Base-by-base conservation (phyloP, 2,113 vertebrate genomes). In the Trichomycterus rosablanca region DNA sequence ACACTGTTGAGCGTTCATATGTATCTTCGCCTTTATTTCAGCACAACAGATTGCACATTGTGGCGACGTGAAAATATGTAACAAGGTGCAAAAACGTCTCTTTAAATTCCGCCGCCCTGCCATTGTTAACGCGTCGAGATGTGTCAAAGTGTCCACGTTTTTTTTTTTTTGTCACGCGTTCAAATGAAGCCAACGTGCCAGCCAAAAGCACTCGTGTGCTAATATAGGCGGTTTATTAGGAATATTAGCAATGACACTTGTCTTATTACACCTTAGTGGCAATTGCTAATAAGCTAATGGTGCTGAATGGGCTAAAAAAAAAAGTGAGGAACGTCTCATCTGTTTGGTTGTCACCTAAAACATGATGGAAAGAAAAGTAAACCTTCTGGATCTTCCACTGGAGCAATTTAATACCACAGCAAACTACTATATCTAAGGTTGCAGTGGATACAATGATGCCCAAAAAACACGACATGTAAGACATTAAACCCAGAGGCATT, bases 111-210 rank as follows among this genome's bases (percentile, higher is more conserved):
- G 26, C 77, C 81, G 80, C 80, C 30, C 79, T 75, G 71, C 74
- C 72, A 74, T 75, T 81, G 80, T 83, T 84, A 84, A 75, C 83
- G 80, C 84, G 81, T 77, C 59, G 80, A 80, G 79, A 79, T 53
- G 75, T 83, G 82, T 86, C 80, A 82, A 74, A 77, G 78, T 52
- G 70, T 80, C 65, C 1, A 66, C 83, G 76, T 79, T 83, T n/a
- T n/a, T n/a, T n/a, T n/a, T n/a, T n/a, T n/a, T n/a, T 76, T 83
- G 78, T 86, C 83, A 81, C 78, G 74, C 78, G 43, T 78, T 80
- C 68, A 74, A 73, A 81, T 68, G 73, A 78, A 76, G 62, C 67
- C 75, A 67, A 76, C 69, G 68, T 63, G 55, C 48, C 59, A 14
- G n/a, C 15, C 55, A 67, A 68, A 65, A 63, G 55, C 67, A 72